Evolutionary conservation across 2,888 invertebrate species (phyloP).

Genomic region (Lithosia quadra): DNA sequence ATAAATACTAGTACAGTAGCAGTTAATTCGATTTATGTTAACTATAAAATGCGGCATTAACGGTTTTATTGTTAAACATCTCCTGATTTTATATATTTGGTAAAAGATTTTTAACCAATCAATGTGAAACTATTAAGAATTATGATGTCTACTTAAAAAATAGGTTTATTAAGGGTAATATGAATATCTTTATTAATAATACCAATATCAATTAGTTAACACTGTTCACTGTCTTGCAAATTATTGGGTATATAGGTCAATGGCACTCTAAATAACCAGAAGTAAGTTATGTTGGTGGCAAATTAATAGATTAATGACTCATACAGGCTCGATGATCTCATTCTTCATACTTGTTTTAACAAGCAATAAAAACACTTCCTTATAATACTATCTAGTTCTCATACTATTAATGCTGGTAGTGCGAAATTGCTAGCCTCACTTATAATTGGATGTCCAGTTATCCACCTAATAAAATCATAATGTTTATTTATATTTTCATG

Average conservation of each 20-base stretch:
- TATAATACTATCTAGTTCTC: constrained; percentile 25
- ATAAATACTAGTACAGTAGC: constrained; percentile 36
- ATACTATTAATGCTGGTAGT: constrained; percentile 44
- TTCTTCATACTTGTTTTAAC: constrained; percentile 53
- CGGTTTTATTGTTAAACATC: not conserved
- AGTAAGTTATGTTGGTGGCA: constrained; percentile 58
- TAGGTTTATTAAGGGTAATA: too few species aligned
- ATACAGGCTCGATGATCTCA: constrained; percentile 66
- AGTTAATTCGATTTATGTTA: constrained; percentile 54
- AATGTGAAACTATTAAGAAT: not conserved
- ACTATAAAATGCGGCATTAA: constrained; percentile 50
- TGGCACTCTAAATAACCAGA: constrained; percentile 67
- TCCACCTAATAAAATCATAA: not conserved
- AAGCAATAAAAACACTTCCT: constrained; percentile 57
- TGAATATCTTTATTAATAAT: constrained; percentile 19
- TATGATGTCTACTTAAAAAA: not conserved
- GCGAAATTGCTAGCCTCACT: constrained; percentile 16
- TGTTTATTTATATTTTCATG: not conserved
- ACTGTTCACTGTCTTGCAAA: constrained; percentile 37
- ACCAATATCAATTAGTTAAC: constrained; percentile 45
- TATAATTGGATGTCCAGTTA: not conserved
- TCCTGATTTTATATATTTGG: not conserved
- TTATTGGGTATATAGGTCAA: constrained; percentile 68
- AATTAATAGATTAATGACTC: constrained; percentile 74
- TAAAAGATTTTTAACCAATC: not conserved